Percentiles rank a stretch among this genome's conserved stretches.
These are phyloP conservation scores for Poecilia latipinna DNA, from an alignment of 2,113 vertebrate species.

Conservation along the genomic window DNA sequence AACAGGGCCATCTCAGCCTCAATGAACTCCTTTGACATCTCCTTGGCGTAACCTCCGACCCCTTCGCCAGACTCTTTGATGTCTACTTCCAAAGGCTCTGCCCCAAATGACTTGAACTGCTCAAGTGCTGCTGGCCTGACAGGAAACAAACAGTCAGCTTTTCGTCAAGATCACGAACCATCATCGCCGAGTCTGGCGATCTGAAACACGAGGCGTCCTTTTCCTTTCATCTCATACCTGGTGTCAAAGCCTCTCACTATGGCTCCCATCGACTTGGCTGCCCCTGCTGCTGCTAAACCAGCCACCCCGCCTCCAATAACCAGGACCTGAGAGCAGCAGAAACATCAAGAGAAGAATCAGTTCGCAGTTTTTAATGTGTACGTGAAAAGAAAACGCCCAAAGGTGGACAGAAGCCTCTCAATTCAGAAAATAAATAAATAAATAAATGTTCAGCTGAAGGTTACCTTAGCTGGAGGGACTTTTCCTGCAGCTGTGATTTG, in stretches of 20 bases:
- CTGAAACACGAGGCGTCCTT: too few species aligned
- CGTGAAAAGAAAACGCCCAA: neutral
- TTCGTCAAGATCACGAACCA: neutral
- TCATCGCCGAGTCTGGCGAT: neutral
- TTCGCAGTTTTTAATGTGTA: neutral
- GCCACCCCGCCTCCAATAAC: conserved; percentile 85
- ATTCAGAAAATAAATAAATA: neutral
- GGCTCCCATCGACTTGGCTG: conserved; percentile 86
- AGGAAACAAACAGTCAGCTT: neutral
- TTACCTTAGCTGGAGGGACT: conserved; percentile 80
- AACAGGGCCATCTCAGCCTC: conserved; percentile 82
- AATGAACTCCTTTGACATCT: conserved; percentile 82
- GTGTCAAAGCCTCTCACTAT: conserved; percentile 84
- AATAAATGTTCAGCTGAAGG: too few species aligned
- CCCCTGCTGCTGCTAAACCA: conserved; percentile 83
- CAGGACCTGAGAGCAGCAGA: conserved; percentile 71
- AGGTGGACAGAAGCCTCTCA: neutral
- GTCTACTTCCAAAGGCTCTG: conserved; percentile 77
- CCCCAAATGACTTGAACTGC: conserved; percentile 83
- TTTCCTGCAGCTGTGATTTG: conserved; percentile 81
- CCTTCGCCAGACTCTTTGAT: conserved; percentile 79
- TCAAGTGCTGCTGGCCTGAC: conserved; percentile 79
- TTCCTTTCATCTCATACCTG: conserved; percentile 60
- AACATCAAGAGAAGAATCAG: neutral
- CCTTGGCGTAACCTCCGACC: conserved; percentile 80